phyloP scores from a whole-genome alignment of 1,140 invertebrate species.

The Ylistrum balloti region DNA sequence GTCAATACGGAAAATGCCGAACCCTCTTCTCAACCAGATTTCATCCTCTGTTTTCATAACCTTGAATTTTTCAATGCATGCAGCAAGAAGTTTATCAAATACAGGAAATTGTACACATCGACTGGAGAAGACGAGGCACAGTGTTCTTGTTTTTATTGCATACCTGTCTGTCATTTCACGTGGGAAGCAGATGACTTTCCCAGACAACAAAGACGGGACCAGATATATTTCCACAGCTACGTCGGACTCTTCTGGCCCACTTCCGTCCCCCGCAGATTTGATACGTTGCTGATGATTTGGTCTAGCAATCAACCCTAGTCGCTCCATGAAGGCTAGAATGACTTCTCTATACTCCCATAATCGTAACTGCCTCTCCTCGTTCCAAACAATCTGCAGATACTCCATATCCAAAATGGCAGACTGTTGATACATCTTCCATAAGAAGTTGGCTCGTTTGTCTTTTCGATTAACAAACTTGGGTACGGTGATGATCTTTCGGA shows the following conservation, averaged over 20 bases:
- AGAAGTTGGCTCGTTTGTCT: not conserved
- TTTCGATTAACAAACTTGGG: not conserved
- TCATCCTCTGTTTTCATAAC: not conserved
- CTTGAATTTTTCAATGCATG: not conserved
- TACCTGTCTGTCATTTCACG: not conserved
- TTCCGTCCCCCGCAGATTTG: not conserved
- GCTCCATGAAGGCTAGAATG: slow-evolving; percentile 26
- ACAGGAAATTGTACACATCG: not conserved
- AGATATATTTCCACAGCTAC: not conserved
- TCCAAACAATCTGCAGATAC: not conserved
- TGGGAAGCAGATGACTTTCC: not conserved
- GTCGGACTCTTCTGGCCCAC: not conserved
- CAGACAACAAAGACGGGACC: not conserved
- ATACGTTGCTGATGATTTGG: not conserved
- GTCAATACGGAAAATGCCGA: slow-evolving; percentile 13
- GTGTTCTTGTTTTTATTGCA: slow-evolving; percentile 13
- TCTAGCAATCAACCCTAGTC: slow-evolving; percentile 6
- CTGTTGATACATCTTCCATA: not conserved
- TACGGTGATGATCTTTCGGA: not conserved
- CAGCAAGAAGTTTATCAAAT: not conserved
- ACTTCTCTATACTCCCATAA: not conserved
- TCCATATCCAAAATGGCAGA: slow-evolving; percentile 4
- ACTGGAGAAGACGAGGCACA: not conserved
- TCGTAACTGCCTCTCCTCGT: not conserved
- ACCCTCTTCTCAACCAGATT: not conserved